These are phyloP conservation scores for Bucorvus abyssinicus DNA, from an alignment of 2,797 vertebrate species.

Conservation along the genomic window DNA sequence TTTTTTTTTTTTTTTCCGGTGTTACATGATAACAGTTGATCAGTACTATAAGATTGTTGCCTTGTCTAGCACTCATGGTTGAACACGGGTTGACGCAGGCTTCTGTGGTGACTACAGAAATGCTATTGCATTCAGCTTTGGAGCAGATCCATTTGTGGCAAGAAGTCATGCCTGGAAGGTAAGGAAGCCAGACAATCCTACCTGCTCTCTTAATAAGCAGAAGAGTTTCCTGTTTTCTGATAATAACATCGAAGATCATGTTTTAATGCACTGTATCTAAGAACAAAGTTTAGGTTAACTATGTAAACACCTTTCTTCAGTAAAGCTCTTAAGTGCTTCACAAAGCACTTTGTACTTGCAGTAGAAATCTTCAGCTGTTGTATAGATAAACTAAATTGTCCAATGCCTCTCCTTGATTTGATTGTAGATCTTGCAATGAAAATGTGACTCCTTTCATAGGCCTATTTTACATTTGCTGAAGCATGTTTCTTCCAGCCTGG, in stretches of 20 bases:
- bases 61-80: background rate
- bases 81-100: background rate
- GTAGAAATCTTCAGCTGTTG: background rate
- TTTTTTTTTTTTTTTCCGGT: background rate
- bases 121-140: background rate
- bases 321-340: background rate
- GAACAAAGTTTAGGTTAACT: background rate
- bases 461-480: background rate
- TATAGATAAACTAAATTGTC: background rate
- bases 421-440: background rate
- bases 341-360: background rate
- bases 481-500: background rate
- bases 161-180: background rate
- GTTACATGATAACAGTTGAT: background rate
- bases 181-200: background rate
- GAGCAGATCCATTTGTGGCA: background rate
- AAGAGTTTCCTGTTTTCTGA: background rate
- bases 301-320: background rate
- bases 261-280: background rate
- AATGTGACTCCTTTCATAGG: background rate
- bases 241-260: background rate
- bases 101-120: background rate
- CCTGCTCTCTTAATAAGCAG: background rate
- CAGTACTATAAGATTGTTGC: background rate
- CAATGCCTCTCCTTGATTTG: background rate